phyloP scores from a whole-genome alignment of 2,888 invertebrate species.

The Argyra leucocephala region DNA sequence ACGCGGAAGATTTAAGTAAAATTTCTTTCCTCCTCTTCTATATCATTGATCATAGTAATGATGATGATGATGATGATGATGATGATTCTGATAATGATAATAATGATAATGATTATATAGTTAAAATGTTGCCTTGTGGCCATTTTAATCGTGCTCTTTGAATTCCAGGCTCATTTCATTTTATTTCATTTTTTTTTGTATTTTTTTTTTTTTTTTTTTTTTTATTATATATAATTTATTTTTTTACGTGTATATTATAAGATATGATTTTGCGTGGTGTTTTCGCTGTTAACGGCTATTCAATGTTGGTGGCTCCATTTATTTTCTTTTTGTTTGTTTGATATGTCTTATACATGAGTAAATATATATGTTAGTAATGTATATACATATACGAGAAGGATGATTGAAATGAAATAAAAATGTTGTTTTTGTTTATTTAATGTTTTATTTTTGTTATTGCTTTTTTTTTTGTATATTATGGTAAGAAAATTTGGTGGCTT shows the following conservation, averaged over 20 bases:
- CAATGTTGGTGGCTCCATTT: slow-evolving; percentile 3
- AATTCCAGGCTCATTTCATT: too few species aligned
- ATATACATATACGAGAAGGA: too few species aligned
- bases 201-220: too few species aligned
- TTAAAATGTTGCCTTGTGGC: slow-evolving; percentile 3
- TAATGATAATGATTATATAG: neutral
- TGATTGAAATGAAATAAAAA: too few species aligned
- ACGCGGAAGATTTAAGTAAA: neutral
- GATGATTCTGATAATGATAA: neutral
- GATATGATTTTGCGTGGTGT: slow-evolving; percentile 6
- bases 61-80: neutral
- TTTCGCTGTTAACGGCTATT: neutral
- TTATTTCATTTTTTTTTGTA: too few species aligned
- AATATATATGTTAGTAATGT: too few species aligned
- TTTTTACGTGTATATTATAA: neutral
- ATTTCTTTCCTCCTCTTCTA: neutral
- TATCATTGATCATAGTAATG: neutral
- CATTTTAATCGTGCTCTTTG: neutral
- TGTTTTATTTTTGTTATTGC: too few species aligned
- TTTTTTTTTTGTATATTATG: too few species aligned
- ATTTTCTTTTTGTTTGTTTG: neutral
- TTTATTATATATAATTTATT: neutral
- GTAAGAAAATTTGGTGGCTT: neutral
- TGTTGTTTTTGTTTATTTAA: too few species aligned
- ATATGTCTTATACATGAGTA: too few species aligned